Percentiles rank a stretch among this genome's conserved stretches.
Evolutionary conservation across 2,113 vertebrate species (phyloP).

Genomic region (Columba livia): DNA sequence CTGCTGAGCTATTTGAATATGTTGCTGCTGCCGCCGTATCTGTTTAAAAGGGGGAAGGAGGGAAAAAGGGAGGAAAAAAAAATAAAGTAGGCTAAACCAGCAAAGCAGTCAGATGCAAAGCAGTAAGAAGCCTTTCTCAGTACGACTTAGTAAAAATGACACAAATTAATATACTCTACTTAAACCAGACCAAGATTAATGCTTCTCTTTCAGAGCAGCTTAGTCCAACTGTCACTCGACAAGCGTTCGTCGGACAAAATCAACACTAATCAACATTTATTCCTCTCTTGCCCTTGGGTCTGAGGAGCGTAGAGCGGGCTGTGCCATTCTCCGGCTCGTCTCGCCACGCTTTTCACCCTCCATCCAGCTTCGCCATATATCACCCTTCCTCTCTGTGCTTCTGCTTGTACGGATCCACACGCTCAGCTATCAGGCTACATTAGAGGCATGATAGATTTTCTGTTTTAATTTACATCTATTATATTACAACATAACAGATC

Average conservation of each 20-base stretch:
- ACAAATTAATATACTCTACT: slow-evolving; percentile 99
- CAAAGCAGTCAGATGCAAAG: slow-evolving; percentile 82
- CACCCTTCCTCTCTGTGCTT: slow-evolving; percentile 82
- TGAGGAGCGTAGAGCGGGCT: slow-evolving; percentile 82
- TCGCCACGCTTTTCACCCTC: slow-evolving; percentile 96
- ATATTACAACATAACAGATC: slow-evolving; percentile 84
- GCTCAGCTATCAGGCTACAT: slow-evolving; percentile 88
- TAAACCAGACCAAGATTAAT: slow-evolving; percentile 99
- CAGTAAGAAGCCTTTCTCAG: slow-evolving; percentile 87
- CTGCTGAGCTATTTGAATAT: slow-evolving; percentile 88
- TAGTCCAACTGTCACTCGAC: slow-evolving; percentile 97
- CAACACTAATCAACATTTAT: slow-evolving; percentile 99
- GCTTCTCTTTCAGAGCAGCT: slow-evolving; percentile 95
- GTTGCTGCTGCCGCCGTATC: slow-evolving; percentile 73
- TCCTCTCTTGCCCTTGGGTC: slow-evolving; percentile 97
- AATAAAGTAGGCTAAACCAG: slow-evolving; percentile 69
- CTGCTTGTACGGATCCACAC: slow-evolving; percentile 79
- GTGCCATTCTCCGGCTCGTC: slow-evolving; percentile 76
- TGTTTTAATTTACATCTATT: slow-evolving; percentile 98
- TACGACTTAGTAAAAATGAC: slow-evolving; percentile 98
- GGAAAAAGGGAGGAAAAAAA: not conserved
- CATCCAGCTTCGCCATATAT: slow-evolving; percentile 93
- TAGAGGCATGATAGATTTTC: slow-evolving; percentile 96
- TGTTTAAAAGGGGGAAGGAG: slow-evolving; percentile 69
- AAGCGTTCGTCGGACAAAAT: slow-evolving; percentile 95